Evolutionary conservation across 2,797 vertebrate genomes (phyloP).

Genomic region (Chloroceryle amazona): DNA sequence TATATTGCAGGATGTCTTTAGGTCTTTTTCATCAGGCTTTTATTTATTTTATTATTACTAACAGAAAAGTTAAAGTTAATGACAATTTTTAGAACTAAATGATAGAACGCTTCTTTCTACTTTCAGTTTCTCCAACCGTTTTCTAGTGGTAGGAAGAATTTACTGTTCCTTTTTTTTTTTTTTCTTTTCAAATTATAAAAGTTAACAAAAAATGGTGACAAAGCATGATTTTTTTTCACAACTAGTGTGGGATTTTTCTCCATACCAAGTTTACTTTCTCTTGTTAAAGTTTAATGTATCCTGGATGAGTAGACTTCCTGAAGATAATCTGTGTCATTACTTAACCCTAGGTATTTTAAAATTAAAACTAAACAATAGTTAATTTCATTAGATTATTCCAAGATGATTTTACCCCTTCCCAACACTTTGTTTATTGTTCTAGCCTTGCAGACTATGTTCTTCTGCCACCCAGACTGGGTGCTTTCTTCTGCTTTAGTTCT

Average conservation of each 20-base stretch:
- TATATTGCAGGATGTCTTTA: not conserved
- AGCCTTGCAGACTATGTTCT: not conserved
- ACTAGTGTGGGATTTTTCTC: not conserved
- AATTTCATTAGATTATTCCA: not conserved
- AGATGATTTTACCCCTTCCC: not conserved
- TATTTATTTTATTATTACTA: not conserved
- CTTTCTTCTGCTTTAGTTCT: not conserved
- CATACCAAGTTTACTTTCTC: not conserved
- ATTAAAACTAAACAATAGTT: not conserved
- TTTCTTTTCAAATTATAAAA: not conserved
- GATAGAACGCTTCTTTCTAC: not conserved
- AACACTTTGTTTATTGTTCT: not conserved
- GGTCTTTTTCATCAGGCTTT: rapidly evolving
- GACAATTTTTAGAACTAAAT: not conserved
- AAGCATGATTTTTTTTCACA: not conserved
- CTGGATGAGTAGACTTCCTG: not conserved
- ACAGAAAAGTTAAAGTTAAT: not conserved
- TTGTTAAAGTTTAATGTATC: not conserved
- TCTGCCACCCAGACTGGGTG: not conserved
- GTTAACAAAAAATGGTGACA: not conserved
- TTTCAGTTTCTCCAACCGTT: not conserved
- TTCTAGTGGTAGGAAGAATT: not conserved
- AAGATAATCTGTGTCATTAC: not conserved
- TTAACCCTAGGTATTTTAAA: not conserved
- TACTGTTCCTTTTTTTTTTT: not conserved